Evolutionary conservation across 2,888 invertebrate genomes (phyloP).

Genomic region (Caenorhabditis macrosperma): DNA sequence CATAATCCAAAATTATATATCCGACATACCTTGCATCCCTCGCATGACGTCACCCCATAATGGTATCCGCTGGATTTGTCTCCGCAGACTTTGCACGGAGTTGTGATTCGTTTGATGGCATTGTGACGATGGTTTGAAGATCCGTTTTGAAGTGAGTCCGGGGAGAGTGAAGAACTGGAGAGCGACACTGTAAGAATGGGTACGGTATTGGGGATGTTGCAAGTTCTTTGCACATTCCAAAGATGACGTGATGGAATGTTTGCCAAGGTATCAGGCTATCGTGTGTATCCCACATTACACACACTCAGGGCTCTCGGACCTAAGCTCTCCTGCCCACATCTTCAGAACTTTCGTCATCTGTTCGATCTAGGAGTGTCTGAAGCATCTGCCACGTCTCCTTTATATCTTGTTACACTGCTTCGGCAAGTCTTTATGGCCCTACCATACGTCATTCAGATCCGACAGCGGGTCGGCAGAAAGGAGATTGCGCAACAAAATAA

Average conservation of each 20-base stretch:
- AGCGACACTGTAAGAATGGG: slow-evolving; percentile 36
- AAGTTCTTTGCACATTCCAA: slow-evolving; percentile 7
- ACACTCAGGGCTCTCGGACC: slow-evolving; percentile 4
- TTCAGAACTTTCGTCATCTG: slow-evolving; percentile 30
- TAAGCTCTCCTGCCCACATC: slow-evolving; percentile 17
- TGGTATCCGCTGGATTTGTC: slow-evolving; percentile 96
- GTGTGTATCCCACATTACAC: slow-evolving; percentile 15
- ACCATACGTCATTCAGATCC: slow-evolving; percentile 33
- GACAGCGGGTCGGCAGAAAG: slow-evolving; percentile 6
- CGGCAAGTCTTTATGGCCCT: slow-evolving; percentile 41
- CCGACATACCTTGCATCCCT: slow-evolving; percentile 92
- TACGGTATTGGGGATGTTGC: background rate
- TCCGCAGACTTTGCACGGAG: slow-evolving; percentile 89
- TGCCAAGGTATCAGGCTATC: slow-evolving; percentile 5
- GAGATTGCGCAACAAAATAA: slow-evolving; percentile 41
- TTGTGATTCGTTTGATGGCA: slow-evolving; percentile 13
- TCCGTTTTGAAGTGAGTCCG: slow-evolving; percentile 14
- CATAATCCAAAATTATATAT: too few relatives aligned
- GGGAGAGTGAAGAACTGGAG: slow-evolving; percentile 43
- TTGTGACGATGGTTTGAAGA: background rate
- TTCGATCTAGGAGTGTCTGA: background rate
- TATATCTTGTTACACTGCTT: slow-evolving; percentile 17
- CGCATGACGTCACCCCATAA: slow-evolving; percentile 97
- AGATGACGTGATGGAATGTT: slow-evolving; percentile 31
- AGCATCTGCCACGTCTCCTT: slow-evolving; percentile 31